Evolutionary conservation across 2,888 invertebrate genomes (phyloP).

Genomic region (Stictocephala bisonia): DNA sequence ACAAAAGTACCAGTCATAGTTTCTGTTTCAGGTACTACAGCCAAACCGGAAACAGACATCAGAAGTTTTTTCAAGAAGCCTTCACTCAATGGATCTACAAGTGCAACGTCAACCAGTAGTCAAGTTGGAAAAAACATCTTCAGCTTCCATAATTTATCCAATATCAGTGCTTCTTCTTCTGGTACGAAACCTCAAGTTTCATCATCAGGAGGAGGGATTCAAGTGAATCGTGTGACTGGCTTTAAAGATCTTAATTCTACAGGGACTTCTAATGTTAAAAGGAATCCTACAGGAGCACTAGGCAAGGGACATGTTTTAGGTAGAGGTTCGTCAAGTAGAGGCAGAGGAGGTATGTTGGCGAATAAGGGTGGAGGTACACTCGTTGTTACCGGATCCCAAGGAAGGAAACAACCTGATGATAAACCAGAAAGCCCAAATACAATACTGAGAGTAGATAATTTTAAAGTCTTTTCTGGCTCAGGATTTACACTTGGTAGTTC

Average conservation of each 20-base stretch:
- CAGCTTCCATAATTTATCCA: constrained; percentile 35
- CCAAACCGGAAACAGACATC: constrained; percentile 37
- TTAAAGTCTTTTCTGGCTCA: constrained; percentile 54
- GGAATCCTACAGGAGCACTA: not conserved
- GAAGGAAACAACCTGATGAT: constrained; percentile 50
- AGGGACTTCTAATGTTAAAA: not conserved
- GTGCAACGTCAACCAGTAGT: not conserved
- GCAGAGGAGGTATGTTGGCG: constrained; percentile 47
- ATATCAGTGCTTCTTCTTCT: not conserved
- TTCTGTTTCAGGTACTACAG: not conserved
- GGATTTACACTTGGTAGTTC: constrained; percentile 54
- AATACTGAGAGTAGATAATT: constrained; percentile 22
- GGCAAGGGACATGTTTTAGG: constrained; percentile 9
- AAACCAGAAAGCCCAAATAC: constrained; percentile 35
- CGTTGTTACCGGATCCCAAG: constrained; percentile 50
- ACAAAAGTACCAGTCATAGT: no score
- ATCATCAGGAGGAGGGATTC: not conserved
- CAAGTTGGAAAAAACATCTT: constrained; percentile 11
- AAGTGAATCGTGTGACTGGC: constrained; percentile 4
- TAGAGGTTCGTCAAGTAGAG: constrained; percentile 2
- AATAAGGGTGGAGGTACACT: constrained; percentile 58
- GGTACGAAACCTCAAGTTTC: constrained; percentile 6
- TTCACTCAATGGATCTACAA: constrained; percentile 11
- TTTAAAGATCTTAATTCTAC: not conserved
- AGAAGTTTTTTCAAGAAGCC: constrained; percentile 34